Evolutionary conservation across 1,140 invertebrate genomes (phyloP).

Genomic region (Aphis gossypii): DNA sequence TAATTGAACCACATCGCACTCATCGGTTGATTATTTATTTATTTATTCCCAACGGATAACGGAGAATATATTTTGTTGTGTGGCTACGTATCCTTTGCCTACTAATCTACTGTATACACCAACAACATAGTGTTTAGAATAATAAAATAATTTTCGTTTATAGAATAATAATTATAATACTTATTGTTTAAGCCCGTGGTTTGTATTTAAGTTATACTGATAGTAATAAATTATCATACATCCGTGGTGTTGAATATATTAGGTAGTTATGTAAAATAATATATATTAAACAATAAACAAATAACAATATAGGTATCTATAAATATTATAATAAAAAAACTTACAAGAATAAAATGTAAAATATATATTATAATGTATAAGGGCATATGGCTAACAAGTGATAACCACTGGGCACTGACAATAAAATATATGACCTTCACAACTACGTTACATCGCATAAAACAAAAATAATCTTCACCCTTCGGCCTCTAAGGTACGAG

Average conservation of each 20-base stretch:
- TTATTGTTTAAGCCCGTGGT: conserved; percentile 10
- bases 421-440: neutral
- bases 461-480: neutral
- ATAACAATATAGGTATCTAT: neutral
- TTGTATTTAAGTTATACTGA: neutral
- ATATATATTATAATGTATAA: neutral
- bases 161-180: conserved; percentile 11
- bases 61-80: neutral
- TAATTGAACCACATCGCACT: neutral
- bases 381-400: neutral
- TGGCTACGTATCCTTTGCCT: neutral
- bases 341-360: neutral
- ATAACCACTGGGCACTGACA: neutral
- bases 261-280: neutral
- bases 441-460: neutral
- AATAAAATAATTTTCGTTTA: conserved; percentile 3
- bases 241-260: neutral
- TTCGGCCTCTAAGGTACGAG: neutral
- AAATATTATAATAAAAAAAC: neutral
- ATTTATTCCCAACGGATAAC: neutral
- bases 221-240: neutral
- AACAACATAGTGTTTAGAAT: neutral
- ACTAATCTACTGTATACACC: neutral
- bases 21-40: neutral
- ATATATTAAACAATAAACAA: neutral